Evolutionary conservation across 2,888 invertebrate species (phyloP).

Genomic region (Lasiommata megera): DNA sequence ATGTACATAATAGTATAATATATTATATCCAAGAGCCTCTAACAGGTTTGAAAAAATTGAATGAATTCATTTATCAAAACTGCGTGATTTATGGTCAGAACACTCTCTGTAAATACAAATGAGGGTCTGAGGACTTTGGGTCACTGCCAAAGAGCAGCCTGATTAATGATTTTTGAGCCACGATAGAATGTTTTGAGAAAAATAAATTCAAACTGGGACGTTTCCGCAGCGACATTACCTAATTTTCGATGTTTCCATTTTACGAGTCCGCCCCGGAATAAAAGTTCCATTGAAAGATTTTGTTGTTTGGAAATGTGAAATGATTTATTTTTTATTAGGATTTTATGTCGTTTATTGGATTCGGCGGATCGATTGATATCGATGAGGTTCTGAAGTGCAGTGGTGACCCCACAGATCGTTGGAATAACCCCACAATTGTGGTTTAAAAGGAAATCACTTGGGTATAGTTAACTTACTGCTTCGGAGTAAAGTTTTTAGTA

Average conservation of each 20-base stretch:
- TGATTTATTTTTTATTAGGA: too few relatives aligned
- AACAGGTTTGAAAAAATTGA: conserved; percentile 62
- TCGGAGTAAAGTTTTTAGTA: too few relatives aligned
- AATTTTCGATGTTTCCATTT: conserved; percentile 25
- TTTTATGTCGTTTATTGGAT: too few relatives aligned
- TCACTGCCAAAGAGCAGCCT: conserved; percentile 76
- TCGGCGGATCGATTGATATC: too few relatives aligned
- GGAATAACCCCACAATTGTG: too few relatives aligned
- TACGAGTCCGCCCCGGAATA: neutral
- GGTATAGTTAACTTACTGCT: too few relatives aligned
- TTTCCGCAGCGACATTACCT: conserved; percentile 24
- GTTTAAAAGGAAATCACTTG: too few relatives aligned
- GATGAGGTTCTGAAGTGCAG: too few relatives aligned
- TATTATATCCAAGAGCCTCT: conserved; percentile 32
- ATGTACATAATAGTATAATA: neutral
- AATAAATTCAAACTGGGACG: conserved; percentile 28
- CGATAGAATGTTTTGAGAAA: conserved; percentile 53
- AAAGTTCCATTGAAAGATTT: conserved; percentile 14
- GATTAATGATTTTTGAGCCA: conserved; percentile 75
- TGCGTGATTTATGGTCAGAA: conserved; percentile 72
- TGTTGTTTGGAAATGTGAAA: conserved; percentile 8
- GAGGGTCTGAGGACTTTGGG: conserved; percentile 74
- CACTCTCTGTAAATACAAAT: conserved; percentile 79
- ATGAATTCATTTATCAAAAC: conserved; percentile 73
- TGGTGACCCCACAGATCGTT: too few relatives aligned